A percentile compares a stretch with the other conserved stretches of the same genome.
phyloP scores from a whole-genome alignment of 2,113 vertebrate species.

The Erinaceus europaeus region DNA sequence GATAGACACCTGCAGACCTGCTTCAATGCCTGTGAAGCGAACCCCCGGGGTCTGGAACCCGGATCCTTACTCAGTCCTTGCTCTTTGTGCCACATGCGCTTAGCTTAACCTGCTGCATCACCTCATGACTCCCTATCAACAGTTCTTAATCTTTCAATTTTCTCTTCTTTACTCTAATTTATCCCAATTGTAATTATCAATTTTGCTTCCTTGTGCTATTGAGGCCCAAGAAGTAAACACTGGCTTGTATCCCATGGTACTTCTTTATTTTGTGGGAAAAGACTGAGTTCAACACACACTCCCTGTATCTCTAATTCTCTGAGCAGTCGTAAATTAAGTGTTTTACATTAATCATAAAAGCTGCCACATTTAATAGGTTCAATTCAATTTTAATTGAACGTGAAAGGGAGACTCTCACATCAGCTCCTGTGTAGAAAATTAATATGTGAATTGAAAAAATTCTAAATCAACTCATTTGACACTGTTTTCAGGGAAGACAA shows the following conservation, averaged over 20 bases:
- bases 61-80: too few species aligned
- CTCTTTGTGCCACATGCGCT: too few species aligned
- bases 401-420: neutral
- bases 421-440: neutral
- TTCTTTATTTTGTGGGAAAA: neutral
- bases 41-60: too few species aligned
- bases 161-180: neutral
- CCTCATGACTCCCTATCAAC: too few species aligned
- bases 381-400: conserved; percentile 8
- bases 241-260: neutral
- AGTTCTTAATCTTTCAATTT: neutral
- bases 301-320: neutral
- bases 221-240: neutral
- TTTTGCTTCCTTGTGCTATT: neutral
- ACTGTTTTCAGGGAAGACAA: neutral
- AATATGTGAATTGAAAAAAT: neutral
- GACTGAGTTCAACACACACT: neutral
- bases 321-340: neutral
- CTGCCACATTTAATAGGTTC: conserved; percentile 1
- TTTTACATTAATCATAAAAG: conserved; percentile 10
- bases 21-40: too few species aligned
- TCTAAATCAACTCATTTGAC: neutral
- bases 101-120: too few species aligned
- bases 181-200: neutral
- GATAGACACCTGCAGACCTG: too few species aligned